Base-by-base conservation (phyloP, 2,113 vertebrate species). In the Silurus glanis region DNA sequence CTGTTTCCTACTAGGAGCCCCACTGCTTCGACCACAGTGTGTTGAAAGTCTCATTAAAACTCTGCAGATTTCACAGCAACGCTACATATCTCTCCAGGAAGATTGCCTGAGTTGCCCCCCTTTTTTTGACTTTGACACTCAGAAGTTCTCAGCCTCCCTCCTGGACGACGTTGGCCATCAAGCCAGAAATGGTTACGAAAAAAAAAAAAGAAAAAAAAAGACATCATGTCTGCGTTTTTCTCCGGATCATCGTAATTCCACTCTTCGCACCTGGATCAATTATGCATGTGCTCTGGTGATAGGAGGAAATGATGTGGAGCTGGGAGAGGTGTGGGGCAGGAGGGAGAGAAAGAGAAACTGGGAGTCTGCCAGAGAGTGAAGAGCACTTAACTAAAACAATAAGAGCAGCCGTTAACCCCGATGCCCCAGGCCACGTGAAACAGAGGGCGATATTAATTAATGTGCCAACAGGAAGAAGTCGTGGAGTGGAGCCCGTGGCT, bases 181-280 rank as follows among this genome's bases (percentile, higher is more conserved):
- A 88, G 86, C 87, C 79, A 85, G 87, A 90, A 92, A 87, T 84
- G 83, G 86, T 87, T 62, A 4, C 87, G 67, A 90, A 86, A 91
- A 74, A 49, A 72, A 9, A 86, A 91, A 9, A 37, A 61, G 0
- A 45, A 1, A 3, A 25, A 25, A 6, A 2, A 14, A 28, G 10
- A 25, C 66, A 67, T 89, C 90, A 90, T 69, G 80, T 84, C 58
- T 28, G 88, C 88, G 58, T 90, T 91, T 89, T 88, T 89, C 88
- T 80, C 86, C 84, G 88, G 91, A 93, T 93, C 89, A 93, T 92
- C 53, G 78, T 90, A 91, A 92, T 93, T 93, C 92, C 90, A 90
- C 91, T 92, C 88, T 87, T 92, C 89, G 88, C 91, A 94, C 93
- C 93, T 92, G 88, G 96, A 95, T 95, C 93, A 96, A 94, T 94